phyloP scores from a whole-genome alignment of 1,140 invertebrate genomes.

The Leguminivora glycinivorella region DNA sequence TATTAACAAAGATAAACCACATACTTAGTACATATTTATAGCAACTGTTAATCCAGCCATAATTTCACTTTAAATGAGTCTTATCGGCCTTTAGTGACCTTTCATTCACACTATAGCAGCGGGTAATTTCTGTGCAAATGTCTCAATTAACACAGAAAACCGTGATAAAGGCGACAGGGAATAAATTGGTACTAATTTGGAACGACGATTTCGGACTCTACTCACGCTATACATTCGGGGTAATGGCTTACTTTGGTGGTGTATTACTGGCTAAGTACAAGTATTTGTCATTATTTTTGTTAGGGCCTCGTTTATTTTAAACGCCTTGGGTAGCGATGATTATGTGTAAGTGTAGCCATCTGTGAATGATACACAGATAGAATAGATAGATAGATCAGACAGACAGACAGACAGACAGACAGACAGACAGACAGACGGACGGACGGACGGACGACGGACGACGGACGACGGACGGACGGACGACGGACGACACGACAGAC shows the following conservation, averaged over 20 bases:
- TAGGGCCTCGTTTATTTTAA: not conserved
- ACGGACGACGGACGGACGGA: no score
- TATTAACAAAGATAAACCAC: slow-evolving; percentile 30
- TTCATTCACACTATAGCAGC: slow-evolving; percentile 47
- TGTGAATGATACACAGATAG: not conserved
- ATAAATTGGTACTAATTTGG: slow-evolving; percentile 66
- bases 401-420: no score
- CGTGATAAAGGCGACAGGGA: slow-evolving; percentile 65
- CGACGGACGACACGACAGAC: no score
- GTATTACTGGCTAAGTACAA: slow-evolving; percentile 17
- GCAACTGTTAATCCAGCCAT: slow-evolving; percentile 16
- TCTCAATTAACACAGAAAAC: slow-evolving; percentile 72
- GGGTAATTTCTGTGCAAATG: slow-evolving; percentile 69
- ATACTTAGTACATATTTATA: slow-evolving; percentile 28
- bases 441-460: no score
- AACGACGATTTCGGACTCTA: slow-evolving; percentile 61
- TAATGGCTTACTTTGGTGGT: slow-evolving; percentile 28
- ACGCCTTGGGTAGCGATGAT: not conserved
- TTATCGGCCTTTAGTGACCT: slow-evolving; percentile 44
- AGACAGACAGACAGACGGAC: no score
- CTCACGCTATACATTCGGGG: slow-evolving; percentile 49
- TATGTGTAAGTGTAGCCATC: not conserved
- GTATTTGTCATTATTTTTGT: slow-evolving; percentile 10
- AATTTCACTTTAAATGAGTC: slow-evolving; percentile 35
- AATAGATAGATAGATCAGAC: no score